A percentile compares a stretch with the other conserved stretches of the same genome.
Conservation (phyloP, 2,888 invertebrate genomes). For the Hydroisotoma schaefferi region DNA sequence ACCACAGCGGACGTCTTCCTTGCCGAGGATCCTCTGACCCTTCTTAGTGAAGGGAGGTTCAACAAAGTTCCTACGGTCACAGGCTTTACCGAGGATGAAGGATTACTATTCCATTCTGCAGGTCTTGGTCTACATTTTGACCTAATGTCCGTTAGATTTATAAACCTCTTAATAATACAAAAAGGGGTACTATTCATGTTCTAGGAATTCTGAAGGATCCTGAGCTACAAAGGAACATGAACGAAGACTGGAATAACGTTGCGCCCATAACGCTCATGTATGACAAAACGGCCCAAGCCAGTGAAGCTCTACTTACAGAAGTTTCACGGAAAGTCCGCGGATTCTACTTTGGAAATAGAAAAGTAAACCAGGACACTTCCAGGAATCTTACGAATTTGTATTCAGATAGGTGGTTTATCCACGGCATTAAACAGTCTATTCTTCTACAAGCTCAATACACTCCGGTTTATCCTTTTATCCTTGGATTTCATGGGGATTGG, state of each 20-base stretch:
- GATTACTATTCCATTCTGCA: conserved; percentile 54
- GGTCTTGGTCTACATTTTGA: too few relatives aligned
- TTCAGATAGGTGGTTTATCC: conserved; percentile 56
- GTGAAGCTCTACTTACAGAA: conserved; percentile 10
- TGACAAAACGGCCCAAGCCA: conserved; percentile 20
- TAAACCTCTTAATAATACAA: not conserved
- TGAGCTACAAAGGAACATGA: conserved; percentile 39
- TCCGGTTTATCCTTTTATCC: conserved; percentile 57
- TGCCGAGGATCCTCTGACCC: conserved; percentile 53
- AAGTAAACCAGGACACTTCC: conserved; percentile 18
- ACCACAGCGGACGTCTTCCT: conserved; percentile 54
- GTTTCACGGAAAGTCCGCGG: conserved; percentile 36
- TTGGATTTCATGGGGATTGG: conserved; percentile 55
- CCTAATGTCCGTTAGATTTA: too few relatives aligned
- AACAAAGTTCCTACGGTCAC: conserved; percentile 56
- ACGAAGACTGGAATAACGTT: conserved; percentile 40
- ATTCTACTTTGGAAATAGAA: conserved; percentile 37
- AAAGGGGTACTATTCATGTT: not conserved
- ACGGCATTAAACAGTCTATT: conserved; percentile 54
- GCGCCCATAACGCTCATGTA: conserved; percentile 43
- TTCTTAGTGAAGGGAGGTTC: conserved; percentile 53
- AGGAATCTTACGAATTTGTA: conserved; percentile 50
- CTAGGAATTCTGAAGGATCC: conserved; percentile 33
- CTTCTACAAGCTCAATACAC: conserved; percentile 49
- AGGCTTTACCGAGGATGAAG: conserved; percentile 56